Base-by-base conservation (phyloP, 2,797 vertebrate genomes). In the Perdix hodgsoniae region DNA sequence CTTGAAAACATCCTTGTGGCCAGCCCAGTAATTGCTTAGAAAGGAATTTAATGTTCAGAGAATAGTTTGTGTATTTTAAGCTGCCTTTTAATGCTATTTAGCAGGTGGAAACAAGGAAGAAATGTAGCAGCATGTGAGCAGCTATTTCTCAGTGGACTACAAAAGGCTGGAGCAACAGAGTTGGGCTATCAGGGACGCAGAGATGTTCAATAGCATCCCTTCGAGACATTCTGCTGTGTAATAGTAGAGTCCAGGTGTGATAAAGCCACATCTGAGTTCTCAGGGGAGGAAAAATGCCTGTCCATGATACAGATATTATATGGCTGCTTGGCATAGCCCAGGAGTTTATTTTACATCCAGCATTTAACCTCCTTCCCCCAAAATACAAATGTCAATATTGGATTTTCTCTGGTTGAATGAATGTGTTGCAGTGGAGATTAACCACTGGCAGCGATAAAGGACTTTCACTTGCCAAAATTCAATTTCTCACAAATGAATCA, bases 351-450 rank as follows among this genome's bases (percentile, higher is more conserved):
- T 97, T 96, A 83, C 83, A 96, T 94, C 73, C 83, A 79, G 80
- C 27, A 2, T 95, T 97, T 97, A 97, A 96, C 97, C 95, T 97
- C 88, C 79, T 96, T 93, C 91, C 96, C 56, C 40, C 64, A 91
- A 96, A 94, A 96, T 94, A 96, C 94, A 95, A 97, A 97, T 97
- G 97, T 97, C 97, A 97, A 93, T 97, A 97, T 94, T 97, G 95
- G 96, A 97, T 98, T 98, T 97, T 97, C 91, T 96, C 86, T 95
- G 95, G 96, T 92, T 97, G 97, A 97, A 97, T 96, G 96, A 95
- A 95, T 79, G 75, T 95, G 96, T 97, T 96, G 96, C 94, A 96
- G 97, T 33, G 44, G 95, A 97, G 96, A 97, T 98, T 97, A 97
- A 97, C 90, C 94, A 92, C 95, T 97, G 97, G 97, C 97, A 97